Evolutionary conservation across 1,140 invertebrate genomes (phyloP).

Genomic region (Lineus longissimus): DNA sequence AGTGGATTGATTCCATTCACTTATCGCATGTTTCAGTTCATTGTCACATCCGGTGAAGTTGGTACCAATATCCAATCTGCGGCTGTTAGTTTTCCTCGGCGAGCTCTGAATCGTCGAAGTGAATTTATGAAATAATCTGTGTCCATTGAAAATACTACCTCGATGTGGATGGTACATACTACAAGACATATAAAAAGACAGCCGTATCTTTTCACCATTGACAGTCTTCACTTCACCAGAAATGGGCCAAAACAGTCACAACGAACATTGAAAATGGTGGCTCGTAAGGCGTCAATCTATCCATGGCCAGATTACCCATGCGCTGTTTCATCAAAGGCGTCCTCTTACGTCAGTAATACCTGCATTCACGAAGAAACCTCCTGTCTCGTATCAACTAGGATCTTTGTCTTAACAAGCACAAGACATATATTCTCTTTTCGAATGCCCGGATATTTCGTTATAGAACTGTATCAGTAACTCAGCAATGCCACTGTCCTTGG

Average conservation of each 20-base stretch:
- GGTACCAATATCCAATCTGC: slow-evolving; percentile 14
- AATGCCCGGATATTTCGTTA: no score
- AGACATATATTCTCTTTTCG: background rate
- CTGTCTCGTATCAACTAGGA: background rate
- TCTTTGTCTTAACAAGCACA: background rate
- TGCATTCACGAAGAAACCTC: background rate
- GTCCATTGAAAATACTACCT: slow-evolving; percentile 6
- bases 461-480: no score
- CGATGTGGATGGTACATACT: slow-evolving; percentile 7
- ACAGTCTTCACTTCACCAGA: background rate
- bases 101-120: slow-evolving; percentile 3
- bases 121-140: slow-evolving; percentile 13
- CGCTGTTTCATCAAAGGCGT: background rate
- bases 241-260: slow-evolving; percentile 4
- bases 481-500: no score
- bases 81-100: background rate
- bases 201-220: slow-evolving; percentile 2
- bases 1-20: background rate
- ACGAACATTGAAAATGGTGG: background rate
- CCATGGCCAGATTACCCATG: background rate
- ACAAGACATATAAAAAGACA: slow-evolving; percentile 6
- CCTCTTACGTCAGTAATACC: background rate
- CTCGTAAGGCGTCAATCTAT: background rate
- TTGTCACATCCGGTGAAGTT: slow-evolving; percentile 6
- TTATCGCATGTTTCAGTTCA: background rate